Evolutionary conservation across 2,888 invertebrate genomes (phyloP), one percentile per base, ranked within the genome.

Genomic region (Dendrolimus houi): DNA sequence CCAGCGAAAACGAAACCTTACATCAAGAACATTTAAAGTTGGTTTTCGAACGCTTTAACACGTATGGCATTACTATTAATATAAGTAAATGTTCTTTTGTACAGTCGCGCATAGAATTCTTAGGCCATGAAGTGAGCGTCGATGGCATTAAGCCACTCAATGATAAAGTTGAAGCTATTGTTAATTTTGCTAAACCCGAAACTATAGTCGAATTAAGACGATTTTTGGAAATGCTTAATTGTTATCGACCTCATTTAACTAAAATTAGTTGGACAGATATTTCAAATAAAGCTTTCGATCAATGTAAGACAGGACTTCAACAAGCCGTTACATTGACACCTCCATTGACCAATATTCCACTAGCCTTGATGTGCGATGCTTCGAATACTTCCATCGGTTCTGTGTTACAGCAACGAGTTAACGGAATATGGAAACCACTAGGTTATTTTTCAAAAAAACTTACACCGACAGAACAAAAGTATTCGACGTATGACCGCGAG

Each of bases 161-260:
- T 17, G 59, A 62, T 8, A 67, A 65, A 57, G 61, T 64, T 1
- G 13, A 63, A 17, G 61, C 62, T 8, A 67, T 65, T 12, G 13
- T 52, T 10, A 52, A 61, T 8, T 63, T 59, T 55, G 57, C 63
- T 7, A 52, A 53, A 47, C 64, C 64, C 13, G 52, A 41, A 53
- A 64, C 59, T 1, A 56, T 63, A 9, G 57, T 61, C 54, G 57
- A 64, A 41, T 54, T 66, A 17, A 41, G 65, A 29, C 42, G 68
- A 41, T 67, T 62, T 54, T 57, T 81, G 0, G 78, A 76, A 0
- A 75, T 78, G 71, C 10, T 78, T 0, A 81, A 78, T 60, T 79
- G 64, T 14, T 80, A 79, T 54, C 58, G 76, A 7, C 54, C 69
- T 9, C 75, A 68, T 58, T 63, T 80, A n/a, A n/a, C n/a, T n/a